These are phyloP conservation scores for Heliconius ethilla DNA, from an alignment of 2,888 invertebrate species.

Conservation along the genomic window DNA sequence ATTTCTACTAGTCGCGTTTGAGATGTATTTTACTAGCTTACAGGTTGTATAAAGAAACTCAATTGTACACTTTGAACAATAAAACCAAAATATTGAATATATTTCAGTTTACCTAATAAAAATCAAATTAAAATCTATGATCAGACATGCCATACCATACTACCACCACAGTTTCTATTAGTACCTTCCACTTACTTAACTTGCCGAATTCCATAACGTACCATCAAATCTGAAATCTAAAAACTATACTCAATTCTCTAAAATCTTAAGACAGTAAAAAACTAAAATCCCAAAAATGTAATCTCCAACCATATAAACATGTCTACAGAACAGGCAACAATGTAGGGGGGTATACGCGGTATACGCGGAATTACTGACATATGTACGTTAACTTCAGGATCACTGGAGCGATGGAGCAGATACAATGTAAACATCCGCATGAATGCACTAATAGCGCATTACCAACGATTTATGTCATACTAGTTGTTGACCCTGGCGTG, in stretches of 20 bases:
- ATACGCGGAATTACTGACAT: slow-evolving; percentile 17
- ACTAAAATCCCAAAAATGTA: background rate
- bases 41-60: too few species aligned
- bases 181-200: too few species aligned
- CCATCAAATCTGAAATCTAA: background rate
- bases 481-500: background rate
- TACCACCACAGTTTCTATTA: too few species aligned
- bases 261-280: background rate
- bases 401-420: slow-evolving; percentile 35
- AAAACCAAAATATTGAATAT: too few species aligned
- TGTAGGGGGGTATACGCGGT: background rate
- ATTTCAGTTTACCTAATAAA: too few species aligned
- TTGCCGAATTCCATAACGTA: too few species aligned
- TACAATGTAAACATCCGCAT: slow-evolving; percentile 34
- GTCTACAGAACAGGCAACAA: background rate
- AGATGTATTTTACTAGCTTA: too few species aligned
- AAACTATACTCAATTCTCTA: background rate
- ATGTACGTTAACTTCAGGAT: slow-evolving; percentile 30
- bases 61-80: too few species aligned
- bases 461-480: slow-evolving; percentile 28
- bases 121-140: too few species aligned
- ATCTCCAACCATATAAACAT: background rate
- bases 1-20: too few species aligned
- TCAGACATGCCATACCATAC: too few species aligned
- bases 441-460: slow-evolving; percentile 38